Evolutionary conservation across 2,888 invertebrate genomes (phyloP), one percentile per base, ranked within the genome.

Genomic region (Ptilodon capucinus): DNA sequence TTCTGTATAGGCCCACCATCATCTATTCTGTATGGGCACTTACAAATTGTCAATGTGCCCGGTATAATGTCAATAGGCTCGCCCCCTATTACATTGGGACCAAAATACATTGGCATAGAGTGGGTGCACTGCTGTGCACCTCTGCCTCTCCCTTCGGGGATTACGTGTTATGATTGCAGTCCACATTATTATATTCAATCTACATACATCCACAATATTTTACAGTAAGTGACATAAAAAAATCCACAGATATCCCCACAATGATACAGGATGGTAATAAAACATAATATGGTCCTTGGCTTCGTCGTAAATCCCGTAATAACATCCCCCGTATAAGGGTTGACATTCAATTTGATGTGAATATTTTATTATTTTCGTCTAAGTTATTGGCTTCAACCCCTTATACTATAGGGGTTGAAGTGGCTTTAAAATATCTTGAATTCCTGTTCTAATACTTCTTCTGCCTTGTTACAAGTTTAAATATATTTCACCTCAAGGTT

Each of bases 271-370:
- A 17, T 44, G 60, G 60, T 57, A 57, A 64, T 73, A 73, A 72
- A 71, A 68, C 58, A 68, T 65, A 65, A 74, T 71, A 71, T 58
- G 57, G 52, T 54, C 46, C 58, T 67, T 57, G 54, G 54, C 48
- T 53, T 54, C 41, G 41, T 56, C 69, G 64, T 72, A 72, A 73
- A 73, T 64, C 63, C 52, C 48, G 57, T 71, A 69, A 71, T 71
- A 72, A 71, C 68, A 63, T 58, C 56, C 59, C 59, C 57, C 48
- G 16, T 52, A 49, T 43, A 55, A 47, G 55, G 64, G 58, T 44
- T 60, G 68, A 67, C 68, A 67, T 65, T 65, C 65, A 65, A 67
- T 67, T 65, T 65, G 51, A 64, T 65, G 65, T 64, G 64, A 64
- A 58, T 65, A 60, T 67, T 65, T 65, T 65, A 64, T 58, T 64